Percentiles rank a stretch among this genome's conserved stretches.
Conservation (phyloP, 1,140 invertebrate genomes). For the Muscidifurax raptorellus region DNA sequence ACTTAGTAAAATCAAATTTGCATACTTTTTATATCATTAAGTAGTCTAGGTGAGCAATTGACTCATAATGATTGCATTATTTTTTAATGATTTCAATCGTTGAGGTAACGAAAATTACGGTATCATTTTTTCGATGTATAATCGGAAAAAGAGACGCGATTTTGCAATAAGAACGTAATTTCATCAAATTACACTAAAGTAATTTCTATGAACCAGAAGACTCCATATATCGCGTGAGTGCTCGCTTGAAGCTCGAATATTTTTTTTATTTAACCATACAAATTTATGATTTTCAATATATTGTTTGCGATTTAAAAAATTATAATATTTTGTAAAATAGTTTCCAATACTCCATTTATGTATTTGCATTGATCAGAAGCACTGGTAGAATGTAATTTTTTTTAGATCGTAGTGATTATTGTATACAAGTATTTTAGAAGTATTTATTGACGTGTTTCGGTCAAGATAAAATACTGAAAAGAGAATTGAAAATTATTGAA, state of each 20-base stretch:
- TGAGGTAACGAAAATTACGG: background rate
- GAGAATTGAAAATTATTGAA: constrained; percentile 2
- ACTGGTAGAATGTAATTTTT: background rate
- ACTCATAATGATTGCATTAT: background rate
- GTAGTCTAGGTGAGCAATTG: background rate
- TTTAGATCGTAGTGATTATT: background rate
- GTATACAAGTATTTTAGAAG: constrained; percentile 16
- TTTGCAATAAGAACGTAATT: constrained; percentile 24
- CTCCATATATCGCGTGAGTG: constrained; percentile 4
- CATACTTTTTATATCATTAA: background rate
- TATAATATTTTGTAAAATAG: background rate
- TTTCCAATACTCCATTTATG: background rate
- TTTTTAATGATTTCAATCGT: background rate
- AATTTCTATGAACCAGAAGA: background rate
- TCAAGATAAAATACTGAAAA: background rate
- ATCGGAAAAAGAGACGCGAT: constrained; percentile 19
- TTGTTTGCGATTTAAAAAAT: background rate
- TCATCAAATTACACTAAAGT: constrained; percentile 31
- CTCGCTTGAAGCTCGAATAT: constrained; percentile 13
- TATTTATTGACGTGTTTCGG: background rate
- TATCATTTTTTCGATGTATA: constrained; percentile 4
- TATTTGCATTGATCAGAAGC: background rate
- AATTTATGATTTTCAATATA: constrained; percentile 38
- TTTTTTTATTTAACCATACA: background rate
- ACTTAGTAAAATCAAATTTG: background rate